These are phyloP conservation scores for Castor canadensis DNA, from an alignment of 2,113 vertebrate species.

Conservation along the genomic window DNA sequence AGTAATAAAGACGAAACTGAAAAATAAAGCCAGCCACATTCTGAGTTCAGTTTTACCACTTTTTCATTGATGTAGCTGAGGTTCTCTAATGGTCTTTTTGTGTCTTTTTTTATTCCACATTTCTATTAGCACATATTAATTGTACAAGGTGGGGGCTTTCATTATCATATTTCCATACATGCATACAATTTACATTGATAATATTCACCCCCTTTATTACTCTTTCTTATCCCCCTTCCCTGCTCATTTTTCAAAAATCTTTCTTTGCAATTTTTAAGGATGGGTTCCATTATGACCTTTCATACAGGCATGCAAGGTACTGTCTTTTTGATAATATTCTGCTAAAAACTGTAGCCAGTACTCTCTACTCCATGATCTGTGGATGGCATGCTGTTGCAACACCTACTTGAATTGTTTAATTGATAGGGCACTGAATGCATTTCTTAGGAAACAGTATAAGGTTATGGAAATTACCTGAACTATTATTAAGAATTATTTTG, in stretches of 20 bases:
- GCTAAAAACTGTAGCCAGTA: background rate
- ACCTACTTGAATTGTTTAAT: background rate
- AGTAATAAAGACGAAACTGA: background rate
- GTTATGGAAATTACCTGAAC: background rate
- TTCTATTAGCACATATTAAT: too few species aligned
- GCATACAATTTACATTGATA: too few species aligned
- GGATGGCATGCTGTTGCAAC: background rate
- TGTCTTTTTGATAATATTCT: too few species aligned
- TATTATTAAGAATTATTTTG: background rate
- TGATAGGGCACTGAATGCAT: background rate
- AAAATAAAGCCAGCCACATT: background rate
- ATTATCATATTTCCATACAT: too few species aligned
- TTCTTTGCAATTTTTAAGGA: too few species aligned
- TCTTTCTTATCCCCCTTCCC: too few species aligned
- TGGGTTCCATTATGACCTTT: too few species aligned
- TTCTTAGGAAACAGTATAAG: background rate
- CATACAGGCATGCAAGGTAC: too few species aligned
- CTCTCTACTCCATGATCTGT: background rate
- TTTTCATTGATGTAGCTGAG: background rate
- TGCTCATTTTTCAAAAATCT: too few species aligned
- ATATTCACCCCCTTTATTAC: too few species aligned
- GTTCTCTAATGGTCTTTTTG: background rate
- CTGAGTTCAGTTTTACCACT: conserved; percentile 49
- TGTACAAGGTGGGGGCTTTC: too few species aligned
- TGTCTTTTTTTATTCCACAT: background rate